Conservation (phyloP, 2,888 invertebrate genomes). For the Flexamia atlantica region DNA sequence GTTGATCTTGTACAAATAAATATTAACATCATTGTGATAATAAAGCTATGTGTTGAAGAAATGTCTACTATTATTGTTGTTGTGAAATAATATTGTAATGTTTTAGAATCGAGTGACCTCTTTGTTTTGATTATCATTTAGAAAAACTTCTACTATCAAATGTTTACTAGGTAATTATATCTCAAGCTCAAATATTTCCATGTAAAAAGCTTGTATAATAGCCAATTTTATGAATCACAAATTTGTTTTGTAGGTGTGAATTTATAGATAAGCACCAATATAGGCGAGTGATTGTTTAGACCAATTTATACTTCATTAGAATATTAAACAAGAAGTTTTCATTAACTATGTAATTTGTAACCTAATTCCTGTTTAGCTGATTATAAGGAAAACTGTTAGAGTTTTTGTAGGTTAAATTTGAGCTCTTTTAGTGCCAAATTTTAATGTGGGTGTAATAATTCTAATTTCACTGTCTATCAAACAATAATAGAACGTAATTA, state of each 20-base stretch:
- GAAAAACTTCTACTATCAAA: constrained; percentile 1
- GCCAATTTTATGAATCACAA: background rate
- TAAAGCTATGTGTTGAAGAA: constrained; percentile 40
- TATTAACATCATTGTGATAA: constrained; percentile 56
- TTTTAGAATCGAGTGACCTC: constrained; percentile 35
- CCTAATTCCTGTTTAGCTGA: background rate
- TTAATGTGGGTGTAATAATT: background rate
- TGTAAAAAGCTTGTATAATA: constrained; percentile 24
- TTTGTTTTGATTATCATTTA: constrained; percentile 9
- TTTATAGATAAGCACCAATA: constrained; percentile 10
- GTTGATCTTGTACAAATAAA: constrained; percentile 47
- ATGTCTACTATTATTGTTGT: constrained; percentile 41
- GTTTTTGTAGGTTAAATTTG: background rate
- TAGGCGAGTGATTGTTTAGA: constrained; percentile 25
- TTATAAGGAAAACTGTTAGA: background rate
- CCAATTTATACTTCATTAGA: constrained; percentile 1
- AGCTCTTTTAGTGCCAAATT: constrained; percentile 12
- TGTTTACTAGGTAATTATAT: background rate
- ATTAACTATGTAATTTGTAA: constrained; percentile 12
- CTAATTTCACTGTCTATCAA: too few relatives aligned
- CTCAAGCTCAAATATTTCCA: constrained; percentile 27
- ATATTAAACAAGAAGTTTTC: background rate
- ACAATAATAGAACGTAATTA: too few relatives aligned
- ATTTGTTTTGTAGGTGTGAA: constrained; percentile 4
- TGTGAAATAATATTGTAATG: constrained; percentile 28